Conservation (phyloP, 1,140 invertebrate genomes). For the Microvelia longipes region DNA sequence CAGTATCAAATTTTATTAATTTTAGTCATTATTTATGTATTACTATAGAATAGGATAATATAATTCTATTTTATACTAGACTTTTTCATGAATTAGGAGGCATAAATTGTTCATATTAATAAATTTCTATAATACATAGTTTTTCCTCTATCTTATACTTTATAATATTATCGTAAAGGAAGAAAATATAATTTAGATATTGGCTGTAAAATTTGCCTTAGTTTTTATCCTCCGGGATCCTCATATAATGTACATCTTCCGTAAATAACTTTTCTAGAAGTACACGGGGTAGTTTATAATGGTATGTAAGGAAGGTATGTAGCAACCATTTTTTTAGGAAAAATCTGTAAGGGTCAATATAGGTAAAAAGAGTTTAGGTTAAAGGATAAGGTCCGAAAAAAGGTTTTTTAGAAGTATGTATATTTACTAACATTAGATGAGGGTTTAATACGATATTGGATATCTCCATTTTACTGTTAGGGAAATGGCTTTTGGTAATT, state of each 20-base stretch:
- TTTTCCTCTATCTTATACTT: too few relatives aligned
- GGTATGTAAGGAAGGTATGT: neutral
- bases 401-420: neutral
- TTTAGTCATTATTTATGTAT: too few relatives aligned
- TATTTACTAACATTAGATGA: neutral
- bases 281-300: too few relatives aligned
- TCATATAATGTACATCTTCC: neutral
- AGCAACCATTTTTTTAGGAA: neutral
- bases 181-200: neutral
- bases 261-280: neutral
- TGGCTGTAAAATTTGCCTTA: neutral
- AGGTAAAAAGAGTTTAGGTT: neutral
- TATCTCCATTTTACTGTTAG: neutral
- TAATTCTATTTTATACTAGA: too few relatives aligned
- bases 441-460: neutral
- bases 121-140: too few relatives aligned
- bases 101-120: too few relatives aligned
- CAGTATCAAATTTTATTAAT: too few relatives aligned
- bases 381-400: neutral
- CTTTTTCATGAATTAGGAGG: too few relatives aligned
- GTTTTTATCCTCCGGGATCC: neutral
- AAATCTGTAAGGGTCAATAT: neutral
- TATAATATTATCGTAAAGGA: too few relatives aligned
- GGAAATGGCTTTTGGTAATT: neutral
- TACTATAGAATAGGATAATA: too few relatives aligned